phyloP scores from a whole-genome alignment of 2,113 vertebrate species.

The Lycaon pictus region DNA sequence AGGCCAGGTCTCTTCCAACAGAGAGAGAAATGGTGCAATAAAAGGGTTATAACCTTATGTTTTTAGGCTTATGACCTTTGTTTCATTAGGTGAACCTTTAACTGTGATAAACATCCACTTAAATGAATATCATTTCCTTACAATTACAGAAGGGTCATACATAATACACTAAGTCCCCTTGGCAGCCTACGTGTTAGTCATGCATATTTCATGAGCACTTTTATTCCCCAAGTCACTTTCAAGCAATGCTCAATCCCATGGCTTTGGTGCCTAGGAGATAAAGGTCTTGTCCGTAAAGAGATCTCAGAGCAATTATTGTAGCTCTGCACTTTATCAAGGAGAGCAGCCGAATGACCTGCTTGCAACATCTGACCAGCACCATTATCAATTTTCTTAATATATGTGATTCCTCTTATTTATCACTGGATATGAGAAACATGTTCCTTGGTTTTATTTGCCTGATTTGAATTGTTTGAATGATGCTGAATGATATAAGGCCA shows the following conservation, averaged over 20 bases:
- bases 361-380: conserved; percentile 67
- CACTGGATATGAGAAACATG: conserved; percentile 36
- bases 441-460: conserved; percentile 49
- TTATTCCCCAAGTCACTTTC: conserved; percentile 87
- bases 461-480: conserved; percentile 58
- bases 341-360: conserved; percentile 74
- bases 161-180: conserved; percentile 88
- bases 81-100: conserved; percentile 87
- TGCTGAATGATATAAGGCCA: neutral
- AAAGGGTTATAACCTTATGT: conserved; percentile 75
- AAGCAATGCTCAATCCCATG: conserved; percentile 80
- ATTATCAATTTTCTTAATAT: conserved; percentile 79
- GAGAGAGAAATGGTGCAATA: conserved; percentile 73
- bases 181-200: conserved; percentile 86
- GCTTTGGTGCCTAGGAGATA: conserved; percentile 85
- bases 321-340: conserved; percentile 81
- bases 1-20: conserved; percentile 78
- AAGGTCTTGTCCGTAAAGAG: conserved; percentile 84
- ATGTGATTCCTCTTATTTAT: conserved; percentile 76
- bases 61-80: conserved; percentile 87
- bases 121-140: conserved; percentile 90
- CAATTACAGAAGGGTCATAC: conserved; percentile 89
- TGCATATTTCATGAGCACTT: conserved; percentile 90
- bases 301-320: conserved; percentile 81
- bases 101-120: conserved; percentile 89